phyloP scores from a whole-genome alignment of 2,113 vertebrate species.

The Coturnix japonica region DNA sequence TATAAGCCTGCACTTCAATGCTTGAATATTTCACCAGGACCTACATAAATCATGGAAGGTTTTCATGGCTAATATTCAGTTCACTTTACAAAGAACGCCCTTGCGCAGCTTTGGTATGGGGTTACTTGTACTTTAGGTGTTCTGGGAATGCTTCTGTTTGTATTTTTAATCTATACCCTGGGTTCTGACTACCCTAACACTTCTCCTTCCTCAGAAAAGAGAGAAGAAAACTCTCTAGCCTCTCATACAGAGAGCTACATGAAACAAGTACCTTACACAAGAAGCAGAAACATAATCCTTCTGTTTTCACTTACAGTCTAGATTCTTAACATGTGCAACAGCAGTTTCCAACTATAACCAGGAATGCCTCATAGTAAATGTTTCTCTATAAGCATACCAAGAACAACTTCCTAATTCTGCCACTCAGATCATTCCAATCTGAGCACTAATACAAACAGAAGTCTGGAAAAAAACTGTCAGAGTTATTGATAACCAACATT shows the following conservation, averaged over 20 bases:
- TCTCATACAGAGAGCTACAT: fast-evolving
- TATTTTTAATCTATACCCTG: neutral
- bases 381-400: neutral
- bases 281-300: neutral
- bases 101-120: neutral
- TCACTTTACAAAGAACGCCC: neutral
- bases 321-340: neutral
- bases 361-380: neutral
- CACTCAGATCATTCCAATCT: neutral
- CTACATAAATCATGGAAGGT: neutral
- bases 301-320: neutral
- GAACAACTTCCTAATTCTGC: neutral
- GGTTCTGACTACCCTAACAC: neutral
- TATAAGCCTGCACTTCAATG: neutral
- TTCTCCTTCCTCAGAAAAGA: neutral
- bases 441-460: neutral
- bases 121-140: neutral
- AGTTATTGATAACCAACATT: neutral
- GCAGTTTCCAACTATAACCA: neutral
- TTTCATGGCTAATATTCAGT: neutral
- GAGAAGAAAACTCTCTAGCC: neutral
- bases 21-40: neutral
- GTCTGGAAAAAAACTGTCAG: neutral
- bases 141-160: neutral
- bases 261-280: neutral